Evolutionary conservation across 2,888 invertebrate species (phyloP).

Genomic region (Saturnia japonica): DNA sequence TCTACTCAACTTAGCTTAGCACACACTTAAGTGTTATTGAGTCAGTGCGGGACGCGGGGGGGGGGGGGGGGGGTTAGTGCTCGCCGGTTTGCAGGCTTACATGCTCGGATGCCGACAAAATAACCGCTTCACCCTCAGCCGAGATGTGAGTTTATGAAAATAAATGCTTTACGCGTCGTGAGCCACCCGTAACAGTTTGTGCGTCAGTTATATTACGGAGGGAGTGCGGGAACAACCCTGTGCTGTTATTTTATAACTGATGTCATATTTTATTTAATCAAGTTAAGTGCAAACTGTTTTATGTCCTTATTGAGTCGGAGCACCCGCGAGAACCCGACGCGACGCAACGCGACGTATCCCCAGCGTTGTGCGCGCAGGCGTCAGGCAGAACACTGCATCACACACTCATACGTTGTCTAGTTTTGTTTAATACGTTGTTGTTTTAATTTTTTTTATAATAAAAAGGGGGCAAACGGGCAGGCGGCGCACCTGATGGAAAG

Average conservation of each 20-base stretch:
- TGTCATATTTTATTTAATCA: background rate
- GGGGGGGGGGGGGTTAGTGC: background rate
- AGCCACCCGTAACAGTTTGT: background rate
- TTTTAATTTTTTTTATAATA: too few species aligned
- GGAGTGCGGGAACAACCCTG: background rate
- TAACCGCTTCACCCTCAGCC: background rate
- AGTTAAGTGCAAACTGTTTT: background rate
- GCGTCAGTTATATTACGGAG: background rate
- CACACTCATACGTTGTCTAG: too few species aligned
- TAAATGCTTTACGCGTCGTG: slow-evolving; percentile 4
- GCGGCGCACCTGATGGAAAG: too few species aligned
- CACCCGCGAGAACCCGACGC: too few species aligned
- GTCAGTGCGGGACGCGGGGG: background rate
- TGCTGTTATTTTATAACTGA: background rate
- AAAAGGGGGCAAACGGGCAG: too few species aligned
- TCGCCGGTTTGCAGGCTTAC: too few species aligned
- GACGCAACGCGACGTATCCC: too few species aligned
- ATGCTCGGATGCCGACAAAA: background rate
- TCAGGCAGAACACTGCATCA: too few species aligned
- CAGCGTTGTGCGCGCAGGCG: too few species aligned
- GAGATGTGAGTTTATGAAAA: slow-evolving; percentile 7
- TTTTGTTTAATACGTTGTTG: too few species aligned
- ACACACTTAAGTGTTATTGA: background rate
- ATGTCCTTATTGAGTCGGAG: background rate
- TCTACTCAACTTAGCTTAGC: background rate